Evolutionary conservation across 2,113 vertebrate species (phyloP).

Genomic region (Chionodraco myersi): DNA sequence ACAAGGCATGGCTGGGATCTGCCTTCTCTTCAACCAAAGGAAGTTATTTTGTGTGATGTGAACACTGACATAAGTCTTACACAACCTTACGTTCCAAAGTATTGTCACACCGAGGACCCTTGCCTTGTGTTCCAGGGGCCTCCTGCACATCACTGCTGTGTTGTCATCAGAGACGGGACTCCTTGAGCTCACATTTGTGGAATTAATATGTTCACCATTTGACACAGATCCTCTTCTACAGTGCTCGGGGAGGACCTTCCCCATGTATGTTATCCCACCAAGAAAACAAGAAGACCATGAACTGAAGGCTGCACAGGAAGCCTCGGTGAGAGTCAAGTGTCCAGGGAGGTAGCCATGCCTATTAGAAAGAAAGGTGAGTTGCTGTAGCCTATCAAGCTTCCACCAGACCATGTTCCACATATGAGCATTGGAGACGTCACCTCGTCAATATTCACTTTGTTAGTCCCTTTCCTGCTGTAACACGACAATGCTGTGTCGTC

Average conservation of each 20-base stretch:
- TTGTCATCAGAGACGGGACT: conserved; percentile 16
- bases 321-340: conserved; percentile 27
- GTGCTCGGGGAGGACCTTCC: neutral
- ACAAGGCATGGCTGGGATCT: conserved; percentile 40
- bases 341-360: conserved; percentile 72
- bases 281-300: conserved; percentile 32
- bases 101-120: neutral
- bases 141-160: neutral
- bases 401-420: neutral
- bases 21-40: conserved; percentile 17
- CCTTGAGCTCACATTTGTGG: neutral
- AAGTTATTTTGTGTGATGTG: conserved; percentile 4
- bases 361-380: conserved; percentile 84
- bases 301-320: conserved; percentile 36
- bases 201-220: neutral
- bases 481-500: neutral
- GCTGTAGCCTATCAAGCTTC: neutral
- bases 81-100: neutral
- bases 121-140: neutral
- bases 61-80: neutral
- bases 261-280: neutral
- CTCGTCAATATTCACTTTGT: neutral
- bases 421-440: neutral
- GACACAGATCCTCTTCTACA: neutral
- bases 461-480: neutral